A percentile compares a stretch with the other conserved stretches of the same genome.
Evolutionary conservation across 2,888 invertebrate species (phyloP).

Genomic region (Apotomis betuletana): DNA sequence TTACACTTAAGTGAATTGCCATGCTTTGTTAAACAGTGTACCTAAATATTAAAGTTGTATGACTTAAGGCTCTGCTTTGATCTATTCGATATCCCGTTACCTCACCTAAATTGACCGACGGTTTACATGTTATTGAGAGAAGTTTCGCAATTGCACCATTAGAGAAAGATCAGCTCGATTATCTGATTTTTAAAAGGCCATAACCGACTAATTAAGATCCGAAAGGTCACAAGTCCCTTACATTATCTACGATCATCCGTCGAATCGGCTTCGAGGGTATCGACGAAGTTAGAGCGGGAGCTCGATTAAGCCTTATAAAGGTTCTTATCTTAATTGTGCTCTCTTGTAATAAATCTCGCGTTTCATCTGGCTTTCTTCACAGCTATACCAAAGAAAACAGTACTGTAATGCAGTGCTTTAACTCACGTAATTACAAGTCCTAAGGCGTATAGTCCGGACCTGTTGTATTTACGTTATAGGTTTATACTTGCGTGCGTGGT

Average conservation of each 20-base stretch:
- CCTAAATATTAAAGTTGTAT: no score
- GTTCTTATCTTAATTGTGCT: conserved; percentile 60
- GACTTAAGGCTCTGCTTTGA: no score
- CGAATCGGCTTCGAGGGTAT: not conserved
- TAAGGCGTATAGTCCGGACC: no score
- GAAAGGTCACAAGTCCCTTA: not conserved
- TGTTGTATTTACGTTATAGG: no score
- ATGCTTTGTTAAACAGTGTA: no score
- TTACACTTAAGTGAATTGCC: no score
- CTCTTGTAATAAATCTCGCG: conserved; percentile 54
- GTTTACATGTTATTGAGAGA: no score
- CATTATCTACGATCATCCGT: not conserved
- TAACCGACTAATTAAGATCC: not conserved
- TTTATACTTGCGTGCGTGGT: no score
- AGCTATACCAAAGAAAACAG: conserved; percentile 38
- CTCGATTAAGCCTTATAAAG: conserved; percentile 56
- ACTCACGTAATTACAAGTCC: not conserved
- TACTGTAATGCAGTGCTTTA: not conserved
- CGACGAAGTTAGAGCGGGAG: conserved; percentile 49
- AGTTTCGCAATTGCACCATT: no score
- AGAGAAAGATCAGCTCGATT: not conserved
- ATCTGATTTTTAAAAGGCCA: not conserved
- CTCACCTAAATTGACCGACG: no score
- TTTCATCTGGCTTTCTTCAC: conserved; percentile 51
- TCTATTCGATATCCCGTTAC: no score